These are phyloP conservation scores for Leptogaster cylindrica DNA, from an alignment of 2,888 invertebrate species.

Conservation along the genomic window DNA sequence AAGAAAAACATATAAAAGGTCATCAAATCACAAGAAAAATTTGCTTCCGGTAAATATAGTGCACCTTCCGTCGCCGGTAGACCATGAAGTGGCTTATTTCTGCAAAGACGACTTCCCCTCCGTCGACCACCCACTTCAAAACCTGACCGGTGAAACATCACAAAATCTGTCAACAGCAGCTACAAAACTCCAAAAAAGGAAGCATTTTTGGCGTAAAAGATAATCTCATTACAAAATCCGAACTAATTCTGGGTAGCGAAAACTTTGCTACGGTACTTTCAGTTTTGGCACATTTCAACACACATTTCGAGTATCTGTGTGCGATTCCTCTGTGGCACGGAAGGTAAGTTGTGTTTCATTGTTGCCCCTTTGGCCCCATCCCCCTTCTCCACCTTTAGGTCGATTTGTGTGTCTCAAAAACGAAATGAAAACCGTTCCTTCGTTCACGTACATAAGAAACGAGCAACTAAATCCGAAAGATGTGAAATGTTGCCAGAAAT, in stretches of 20 bases:
- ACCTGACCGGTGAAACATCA: too few relatives aligned
- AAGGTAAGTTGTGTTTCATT: too few relatives aligned
- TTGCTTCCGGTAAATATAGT: too few relatives aligned
- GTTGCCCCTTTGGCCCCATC: neutral
- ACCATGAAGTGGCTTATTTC: too few relatives aligned
- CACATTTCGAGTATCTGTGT: neutral
- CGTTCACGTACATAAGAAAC: neutral
- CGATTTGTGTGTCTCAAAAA: too few relatives aligned
- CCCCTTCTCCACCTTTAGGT: neutral
- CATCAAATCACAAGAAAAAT: too few relatives aligned
- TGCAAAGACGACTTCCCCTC: too few relatives aligned
- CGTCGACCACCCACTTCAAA: too few relatives aligned
- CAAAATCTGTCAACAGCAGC: neutral
- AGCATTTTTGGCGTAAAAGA: neutral
- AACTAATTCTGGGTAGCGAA: constrained; percentile 23
- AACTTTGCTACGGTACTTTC: constrained; percentile 30
- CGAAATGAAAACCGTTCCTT: constrained; percentile 1
- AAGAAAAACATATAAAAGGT: too few relatives aligned
- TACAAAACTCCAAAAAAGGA: neutral
- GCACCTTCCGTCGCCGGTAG: too few relatives aligned
- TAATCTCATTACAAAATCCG: constrained; percentile 31
- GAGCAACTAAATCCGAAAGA: neutral
- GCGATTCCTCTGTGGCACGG: neutral
- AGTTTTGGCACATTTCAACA: constrained; percentile 33
- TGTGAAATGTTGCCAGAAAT: neutral